Conservation (phyloP, 2,888 invertebrate genomes). For the Heliconius ethilla region DNA sequence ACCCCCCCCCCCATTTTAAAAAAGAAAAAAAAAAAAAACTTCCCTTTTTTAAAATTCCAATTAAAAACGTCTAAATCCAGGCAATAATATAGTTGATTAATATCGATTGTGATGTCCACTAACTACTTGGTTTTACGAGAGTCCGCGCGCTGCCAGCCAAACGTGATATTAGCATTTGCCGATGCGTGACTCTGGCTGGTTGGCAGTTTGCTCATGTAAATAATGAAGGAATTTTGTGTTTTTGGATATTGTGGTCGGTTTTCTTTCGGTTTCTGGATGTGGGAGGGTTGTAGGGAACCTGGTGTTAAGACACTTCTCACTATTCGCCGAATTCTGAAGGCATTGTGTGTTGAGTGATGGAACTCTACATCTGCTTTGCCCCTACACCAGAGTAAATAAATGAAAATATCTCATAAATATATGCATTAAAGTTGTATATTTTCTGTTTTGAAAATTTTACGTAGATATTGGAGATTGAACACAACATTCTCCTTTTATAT, state of each 20-base stretch:
- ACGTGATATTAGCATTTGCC: slow-evolving; percentile 27
- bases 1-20: not conserved
- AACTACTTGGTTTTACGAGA: slow-evolving; percentile 33
- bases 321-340: not conserved
- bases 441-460: no score
- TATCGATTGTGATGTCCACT: slow-evolving; percentile 16
- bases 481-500: no score
- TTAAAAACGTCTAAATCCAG: slow-evolving; percentile 1
- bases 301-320: not conserved
- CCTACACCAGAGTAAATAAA: not conserved
- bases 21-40: not conserved
- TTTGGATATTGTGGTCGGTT: not conserved
- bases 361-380: not conserved
- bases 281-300: not conserved
- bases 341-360: not conserved
- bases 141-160: slow-evolving; percentile 26
- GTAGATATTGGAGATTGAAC: no score
- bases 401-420: not conserved
- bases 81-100: slow-evolving; percentile 18
- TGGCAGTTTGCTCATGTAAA: slow-evolving; percentile 16
- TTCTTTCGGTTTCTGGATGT: not conserved
- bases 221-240: not conserved
- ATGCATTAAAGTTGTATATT: no score
- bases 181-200: slow-evolving; percentile 10
- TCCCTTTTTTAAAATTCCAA: not conserved